phyloP scores from a whole-genome alignment of 2,113 vertebrate genomes.

The Merops nubicus region DNA sequence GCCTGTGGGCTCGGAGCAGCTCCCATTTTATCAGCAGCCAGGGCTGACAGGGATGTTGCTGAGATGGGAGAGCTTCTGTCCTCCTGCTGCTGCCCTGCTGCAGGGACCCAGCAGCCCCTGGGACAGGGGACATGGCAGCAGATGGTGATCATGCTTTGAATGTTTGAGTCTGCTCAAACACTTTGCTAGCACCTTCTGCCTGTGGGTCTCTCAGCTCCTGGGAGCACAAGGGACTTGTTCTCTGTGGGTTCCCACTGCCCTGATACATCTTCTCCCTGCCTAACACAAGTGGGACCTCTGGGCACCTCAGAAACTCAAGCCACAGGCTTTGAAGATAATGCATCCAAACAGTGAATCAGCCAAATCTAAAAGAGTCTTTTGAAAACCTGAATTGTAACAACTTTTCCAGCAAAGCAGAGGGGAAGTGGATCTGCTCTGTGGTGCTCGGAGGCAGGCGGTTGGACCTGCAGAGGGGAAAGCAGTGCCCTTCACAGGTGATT shows the following conservation, averaged over 20 bases:
- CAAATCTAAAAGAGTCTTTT: no score
- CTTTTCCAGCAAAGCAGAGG: no score
- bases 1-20: neutral
- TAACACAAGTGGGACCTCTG: neutral
- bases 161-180: neutral
- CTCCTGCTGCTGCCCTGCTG: neutral
- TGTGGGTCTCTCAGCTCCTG: neutral
- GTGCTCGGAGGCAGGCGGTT: no score
- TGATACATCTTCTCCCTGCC: neutral
- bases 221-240: neutral
- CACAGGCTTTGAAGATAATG: neutral
- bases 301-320: neutral
- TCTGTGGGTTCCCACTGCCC: accelerated
- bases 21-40: neutral
- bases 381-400: no score
- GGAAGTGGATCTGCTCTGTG: no score
- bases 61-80: neutral
- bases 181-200: neutral
- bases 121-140: neutral
- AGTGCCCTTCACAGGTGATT: neutral
- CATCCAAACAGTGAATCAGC: no score
- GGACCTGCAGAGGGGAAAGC: neutral
- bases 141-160: neutral
- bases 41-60: neutral
- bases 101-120: neutral